Evolutionary conservation across 92 coral and sea anemone genomes (phyloP), one percentile per base, ranked within the genome.

Genomic region (Porites rus): DNA sequence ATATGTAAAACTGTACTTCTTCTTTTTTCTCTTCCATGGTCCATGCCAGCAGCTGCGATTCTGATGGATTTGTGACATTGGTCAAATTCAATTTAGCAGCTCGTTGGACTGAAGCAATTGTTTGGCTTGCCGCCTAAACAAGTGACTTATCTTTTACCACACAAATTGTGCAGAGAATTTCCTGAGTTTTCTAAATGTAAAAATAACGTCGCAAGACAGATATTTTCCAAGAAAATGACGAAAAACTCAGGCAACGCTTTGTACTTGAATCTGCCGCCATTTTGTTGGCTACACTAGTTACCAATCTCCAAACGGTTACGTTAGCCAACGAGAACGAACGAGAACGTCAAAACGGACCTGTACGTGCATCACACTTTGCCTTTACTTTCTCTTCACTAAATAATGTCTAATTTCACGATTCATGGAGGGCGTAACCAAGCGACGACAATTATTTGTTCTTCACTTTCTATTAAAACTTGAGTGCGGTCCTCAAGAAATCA

Each of bases 201-300:
- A 51, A 52, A 18, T n/a, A 19, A 22, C 56, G 9, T 73, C 38
- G n/a, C 31, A n/a, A 8, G 61, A 73, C 3, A 31, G 11, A 10
- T n/a, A 51, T 62, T 52, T 51, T 19, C 75, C 60, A 7, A 51
- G 25, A 17, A 73, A 73, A 73, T 19, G 59, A 0, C 25, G 22
- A 51, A 19, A 5, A 18, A 51, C 66, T 69, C 7, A 21, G 11
- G 28, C 2, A 54, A 9, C 17, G 61, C 6, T 13, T 24, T 3
- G n/a, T 7, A 24, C 79, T 75, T 58, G 53, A 76, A 76, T 58
- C 69, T 76, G 80, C 80, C 80, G 80, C 80, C 80, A 76, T 76
- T 76, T 60, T 73, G 14, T 16, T 22, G 22, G 6, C 11, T 17
- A 76, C 25, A 60, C 80, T 76, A 18, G 80, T 76, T 24, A 58